Evolutionary conservation across 2,113 vertebrate genomes (phyloP).

Genomic region (Seriola dumerili): DNA sequence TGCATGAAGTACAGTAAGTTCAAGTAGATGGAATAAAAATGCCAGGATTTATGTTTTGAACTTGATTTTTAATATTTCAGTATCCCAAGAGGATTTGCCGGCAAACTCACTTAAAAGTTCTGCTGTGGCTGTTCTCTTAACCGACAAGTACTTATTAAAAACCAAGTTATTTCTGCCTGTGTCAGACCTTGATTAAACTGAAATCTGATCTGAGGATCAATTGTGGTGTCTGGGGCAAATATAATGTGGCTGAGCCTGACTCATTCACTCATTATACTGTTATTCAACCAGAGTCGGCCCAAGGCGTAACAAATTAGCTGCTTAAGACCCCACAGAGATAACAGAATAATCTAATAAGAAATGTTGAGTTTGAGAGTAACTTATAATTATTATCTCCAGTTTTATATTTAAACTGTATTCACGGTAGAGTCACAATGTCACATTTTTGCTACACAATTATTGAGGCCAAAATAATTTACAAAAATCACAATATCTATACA

Average conservation of each 20-base stretch:
- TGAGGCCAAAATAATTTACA: no score
- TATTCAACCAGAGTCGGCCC: not conserved
- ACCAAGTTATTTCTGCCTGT: not conserved
- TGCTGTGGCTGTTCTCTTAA: constrained; percentile 1
- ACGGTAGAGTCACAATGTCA: no score
- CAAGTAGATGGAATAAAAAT: not conserved
- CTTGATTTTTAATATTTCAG: constrained; percentile 34
- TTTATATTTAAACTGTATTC: not conserved
- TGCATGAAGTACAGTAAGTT: constrained; percentile 2
- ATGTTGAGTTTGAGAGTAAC: not conserved
- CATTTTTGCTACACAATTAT: no score
- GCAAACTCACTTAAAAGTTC: not conserved
- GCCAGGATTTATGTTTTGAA: constrained; percentile 6
- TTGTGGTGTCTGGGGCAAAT: not conserved
- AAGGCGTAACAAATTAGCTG: not conserved
- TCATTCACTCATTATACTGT: constrained; percentile 1
- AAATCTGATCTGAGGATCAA: constrained; percentile 9
- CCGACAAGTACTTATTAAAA: not conserved
- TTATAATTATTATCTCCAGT: not conserved
- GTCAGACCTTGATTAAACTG: constrained; percentile 7
- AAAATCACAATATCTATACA: no score
- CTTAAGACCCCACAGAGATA: not conserved
- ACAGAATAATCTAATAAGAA: not conserved
- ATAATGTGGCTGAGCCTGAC: not conserved
- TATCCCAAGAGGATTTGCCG: not conserved